Evolutionary conservation across 23 tunicate genomes (phyloP).

Genomic region (Ciona savignyi): DNA sequence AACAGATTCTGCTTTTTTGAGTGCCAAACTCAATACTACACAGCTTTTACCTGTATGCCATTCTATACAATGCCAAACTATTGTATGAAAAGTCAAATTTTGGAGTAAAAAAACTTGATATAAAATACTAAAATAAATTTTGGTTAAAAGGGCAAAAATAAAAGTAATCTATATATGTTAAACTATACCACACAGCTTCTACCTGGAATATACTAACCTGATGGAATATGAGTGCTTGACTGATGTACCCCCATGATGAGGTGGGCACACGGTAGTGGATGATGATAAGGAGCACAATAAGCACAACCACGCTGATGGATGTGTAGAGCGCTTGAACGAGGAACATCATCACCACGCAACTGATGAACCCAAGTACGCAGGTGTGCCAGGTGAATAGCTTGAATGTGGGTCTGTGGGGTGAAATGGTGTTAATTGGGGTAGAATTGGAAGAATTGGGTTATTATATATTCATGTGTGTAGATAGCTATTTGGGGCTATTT

Average conservation of each 20-base stretch:
- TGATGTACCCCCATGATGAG: slow-evolving; percentile 97
- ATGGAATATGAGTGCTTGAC: slow-evolving; percentile 96
- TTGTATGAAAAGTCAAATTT: too few species aligned
- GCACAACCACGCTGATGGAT: slow-evolving; percentile 56
- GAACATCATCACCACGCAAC: slow-evolving; percentile 86
- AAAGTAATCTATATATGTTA: too few species aligned
- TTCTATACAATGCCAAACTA: too few species aligned
- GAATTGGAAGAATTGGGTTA: too few species aligned
- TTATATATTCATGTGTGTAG: neutral
- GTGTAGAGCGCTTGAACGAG: slow-evolving; percentile 79
- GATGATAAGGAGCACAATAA: slow-evolving; percentile 48
- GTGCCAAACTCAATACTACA: too few species aligned
- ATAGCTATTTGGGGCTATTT: neutral
- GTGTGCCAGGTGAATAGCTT: slow-evolving; percentile 97
- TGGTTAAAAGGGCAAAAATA: too few species aligned
- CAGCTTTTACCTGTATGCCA: too few species aligned
- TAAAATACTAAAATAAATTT: too few species aligned
- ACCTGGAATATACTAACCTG: slow-evolving; percentile 39
- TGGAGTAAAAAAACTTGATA: too few species aligned
- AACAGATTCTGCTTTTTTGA: too few species aligned
- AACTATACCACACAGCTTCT: too few species aligned
- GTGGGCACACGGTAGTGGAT: slow-evolving; percentile 88
- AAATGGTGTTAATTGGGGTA: too few species aligned
- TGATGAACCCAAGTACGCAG: slow-evolving; percentile 69
- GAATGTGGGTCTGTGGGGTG: slow-evolving; percentile 99